Conservation (phyloP, 2,888 invertebrate genomes). For the Drosophila paranaensis region DNA sequence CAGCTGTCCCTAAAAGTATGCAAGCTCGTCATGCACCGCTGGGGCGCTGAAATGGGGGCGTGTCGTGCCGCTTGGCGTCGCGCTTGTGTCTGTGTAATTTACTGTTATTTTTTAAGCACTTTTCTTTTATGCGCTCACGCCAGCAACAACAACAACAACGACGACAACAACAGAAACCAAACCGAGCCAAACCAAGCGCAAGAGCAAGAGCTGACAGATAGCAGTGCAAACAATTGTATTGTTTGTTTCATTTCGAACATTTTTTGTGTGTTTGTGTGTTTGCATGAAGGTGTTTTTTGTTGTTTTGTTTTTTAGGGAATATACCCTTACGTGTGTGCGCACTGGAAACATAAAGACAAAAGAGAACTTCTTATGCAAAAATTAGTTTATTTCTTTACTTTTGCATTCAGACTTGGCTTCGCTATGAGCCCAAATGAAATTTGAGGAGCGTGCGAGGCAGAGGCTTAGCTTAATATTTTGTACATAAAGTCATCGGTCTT, state of each 20-base stretch:
- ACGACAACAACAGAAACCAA: neutral
- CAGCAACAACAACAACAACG: constrained; percentile 28
- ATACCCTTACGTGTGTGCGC: constrained; percentile 1
- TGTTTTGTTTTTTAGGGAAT: constrained; percentile 4
- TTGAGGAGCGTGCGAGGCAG: neutral
- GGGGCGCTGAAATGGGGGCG: constrained; percentile 35
- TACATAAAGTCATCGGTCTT: neutral
- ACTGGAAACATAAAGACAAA: neutral
- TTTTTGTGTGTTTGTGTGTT: constrained; percentile 50
- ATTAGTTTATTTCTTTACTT: neutral
- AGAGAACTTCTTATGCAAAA: neutral
- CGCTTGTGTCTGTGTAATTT: constrained; percentile 69
- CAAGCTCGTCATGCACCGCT: constrained; percentile 74
- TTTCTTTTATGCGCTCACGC: constrained; percentile 62
- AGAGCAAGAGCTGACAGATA: constrained; percentile 25
- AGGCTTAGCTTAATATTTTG: neutral
- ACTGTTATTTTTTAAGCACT: constrained; percentile 79
- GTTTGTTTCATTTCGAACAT: constrained; percentile 66
- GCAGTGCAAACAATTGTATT: constrained; percentile 55
- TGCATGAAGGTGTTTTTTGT: constrained; percentile 2
- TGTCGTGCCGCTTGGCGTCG: constrained; percentile 33
- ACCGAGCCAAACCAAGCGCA: constrained; percentile 10
- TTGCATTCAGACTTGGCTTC: neutral
- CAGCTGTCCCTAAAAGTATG: constrained; percentile 73
- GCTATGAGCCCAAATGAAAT: neutral